These are phyloP conservation scores for Mesorhabditis spiculigera DNA, from an alignment of 2,888 invertebrate species.

Conservation along the genomic window DNA sequence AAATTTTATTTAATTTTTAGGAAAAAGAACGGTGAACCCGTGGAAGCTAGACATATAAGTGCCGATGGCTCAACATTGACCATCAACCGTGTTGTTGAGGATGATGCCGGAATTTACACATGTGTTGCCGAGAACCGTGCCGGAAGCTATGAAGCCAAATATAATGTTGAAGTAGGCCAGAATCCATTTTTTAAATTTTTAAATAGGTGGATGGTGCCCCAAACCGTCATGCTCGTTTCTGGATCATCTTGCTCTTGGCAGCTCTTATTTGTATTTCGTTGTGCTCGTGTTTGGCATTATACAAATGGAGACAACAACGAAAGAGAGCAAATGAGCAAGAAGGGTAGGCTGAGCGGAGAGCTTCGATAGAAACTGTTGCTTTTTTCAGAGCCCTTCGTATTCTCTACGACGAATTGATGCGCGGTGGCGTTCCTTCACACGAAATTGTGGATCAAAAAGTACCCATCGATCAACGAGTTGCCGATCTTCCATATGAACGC, in stretches of 20 bases:
- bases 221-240: neutral
- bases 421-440: constrained; percentile 6
- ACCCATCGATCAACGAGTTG: constrained; percentile 27
- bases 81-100: no score
- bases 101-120: no score
- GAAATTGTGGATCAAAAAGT: constrained; percentile 13
- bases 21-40: no score
- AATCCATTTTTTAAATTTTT: no score
- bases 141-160: no score
- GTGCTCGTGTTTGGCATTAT: neutral
- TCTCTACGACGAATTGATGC: constrained; percentile 28
- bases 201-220: no score
- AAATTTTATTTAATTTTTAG: no score
- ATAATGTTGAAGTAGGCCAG: no score
- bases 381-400: constrained; percentile 22
- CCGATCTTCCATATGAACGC: constrained; percentile 22
- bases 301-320: constrained; percentile 8
- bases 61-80: no score
- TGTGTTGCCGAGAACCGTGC: no score
- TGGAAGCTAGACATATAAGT: no score
- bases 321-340: constrained; percentile 13
- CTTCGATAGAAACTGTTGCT: neutral
- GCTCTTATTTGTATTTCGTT: neutral
- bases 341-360: constrained; percentile 5
- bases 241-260: neutral